Base-by-base conservation (phyloP, 2,113 vertebrate genomes). In the Neomonachus schauinslandi region DNA sequence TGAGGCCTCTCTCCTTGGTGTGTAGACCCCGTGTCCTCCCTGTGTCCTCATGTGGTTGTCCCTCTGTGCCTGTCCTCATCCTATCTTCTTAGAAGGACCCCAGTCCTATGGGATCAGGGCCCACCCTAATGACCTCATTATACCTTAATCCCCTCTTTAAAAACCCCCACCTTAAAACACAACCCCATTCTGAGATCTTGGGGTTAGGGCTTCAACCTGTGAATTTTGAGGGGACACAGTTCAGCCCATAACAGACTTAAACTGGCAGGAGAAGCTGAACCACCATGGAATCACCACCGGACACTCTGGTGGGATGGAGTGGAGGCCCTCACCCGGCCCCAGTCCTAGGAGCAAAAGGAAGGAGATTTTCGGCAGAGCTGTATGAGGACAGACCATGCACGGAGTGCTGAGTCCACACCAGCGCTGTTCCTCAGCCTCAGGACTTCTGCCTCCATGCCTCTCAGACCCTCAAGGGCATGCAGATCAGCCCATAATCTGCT, bases 11-110 rank as follows among this genome's bases (percentile, higher is more conserved):
- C 28, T 65, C 63, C 63, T 65, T 28, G 63, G 28, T 5, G 28
- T 15, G 28, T 65, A 15, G 13, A 65, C 63, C 28, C 53, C 16
- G 16, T 55, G 53, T 55, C 16, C 53, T 55, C 53, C 53, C 28
- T 3, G 28, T 31, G 28, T 31, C 13, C 63, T 31, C 63, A 15
- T 2, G 1, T 0, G 39, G 26, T 31, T 10, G 0, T 61, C 39
- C 57, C 36, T 84, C 57, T 7, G 57, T 33, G 55, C 7, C 2
- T 31, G n/a, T 36, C 67, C 9, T 0, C n/a, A 71, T 21, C 33
- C n/a, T 7, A 18, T 36, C 67, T 19, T 69, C 33, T 36, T 31
- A 14, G 26, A 36, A 21, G 67, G n/a, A 71, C 67, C 4, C n/a
- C n/a, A 21, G n/a, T 71, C 67, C 16, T 36, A 71, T 10, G n/a